Evolutionary conservation across 1,140 invertebrate genomes (phyloP), one percentile per base, ranked within the genome.

Genomic region (Drosophila fuyamai): DNA sequence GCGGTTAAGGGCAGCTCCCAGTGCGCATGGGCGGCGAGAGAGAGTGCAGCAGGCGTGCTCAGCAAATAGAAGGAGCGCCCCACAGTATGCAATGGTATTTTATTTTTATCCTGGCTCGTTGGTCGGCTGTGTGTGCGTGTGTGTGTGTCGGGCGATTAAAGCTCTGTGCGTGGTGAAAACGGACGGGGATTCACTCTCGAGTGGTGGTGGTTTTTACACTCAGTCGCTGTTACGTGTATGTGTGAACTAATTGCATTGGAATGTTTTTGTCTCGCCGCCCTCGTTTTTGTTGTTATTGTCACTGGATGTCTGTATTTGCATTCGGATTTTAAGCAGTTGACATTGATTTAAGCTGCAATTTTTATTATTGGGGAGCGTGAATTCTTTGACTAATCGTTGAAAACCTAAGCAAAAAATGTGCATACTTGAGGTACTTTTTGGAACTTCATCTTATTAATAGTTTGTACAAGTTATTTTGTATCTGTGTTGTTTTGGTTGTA

Each of bases 31-130:
- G 77, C 55, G 40, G 57, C 51, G 82, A 88, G 84, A 76, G 62
- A 46, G 63, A 55, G 58, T 43, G 46, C 27, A 27, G 35, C 43
- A 38, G 67, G 66, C 59, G 53, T 74, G 79, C 84, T 88, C 84
- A 90, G 85, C 85, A 89, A 89, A 89, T 89, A 84, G 74, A 75
- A 89, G 58, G 80, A 72, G 85, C 77, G 72, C 73, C 68, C 36
- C 36, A 27, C 47, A 55, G 23, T 35, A 63, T 55, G 73, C 65
- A 59, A 54, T 43, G 71, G 38, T 41, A 62, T 73, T 70, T 74
- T 70, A 59, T 56, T 80, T 74, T 43, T 48, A 47, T 85, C 58
- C 61, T 71, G 10, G 46, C 76, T 29, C 57, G 43, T 46, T 58
- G 46, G 62, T 55, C 44, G 46, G 18, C 16, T 44, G n/a, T 59